Percentiles rank a stretch among this genome's conserved stretches.
phyloP scores from a whole-genome alignment of 1,140 invertebrate genomes.

The Uloborus diversus region DNA sequence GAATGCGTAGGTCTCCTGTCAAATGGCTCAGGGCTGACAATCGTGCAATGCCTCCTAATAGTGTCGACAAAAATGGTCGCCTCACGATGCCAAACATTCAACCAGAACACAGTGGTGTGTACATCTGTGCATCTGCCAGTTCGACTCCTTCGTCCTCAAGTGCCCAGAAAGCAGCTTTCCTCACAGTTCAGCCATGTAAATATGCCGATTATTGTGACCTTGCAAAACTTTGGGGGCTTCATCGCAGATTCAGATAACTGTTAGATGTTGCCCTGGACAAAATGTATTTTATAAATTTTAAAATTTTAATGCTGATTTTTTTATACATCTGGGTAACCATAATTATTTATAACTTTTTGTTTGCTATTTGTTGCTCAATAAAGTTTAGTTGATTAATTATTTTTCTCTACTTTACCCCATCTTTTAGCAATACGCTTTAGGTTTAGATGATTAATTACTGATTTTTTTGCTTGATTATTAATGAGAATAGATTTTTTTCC shows the following conservation, averaged over 20 bases:
- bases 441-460: no score
- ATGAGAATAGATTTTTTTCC: no score
- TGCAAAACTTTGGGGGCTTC: slow-evolving; percentile 45
- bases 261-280: no score
- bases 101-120: slow-evolving; percentile 78
- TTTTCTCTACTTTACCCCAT: no score
- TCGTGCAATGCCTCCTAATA: slow-evolving; percentile 75
- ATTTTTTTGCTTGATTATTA: no score
- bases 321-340: no score
- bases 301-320: no score
- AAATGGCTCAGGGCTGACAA: slow-evolving; percentile 78
- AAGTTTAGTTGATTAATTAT: no score
- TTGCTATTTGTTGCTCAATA: no score
- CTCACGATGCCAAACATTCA: slow-evolving; percentile 86
- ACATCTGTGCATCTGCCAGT: slow-evolving; percentile 81
- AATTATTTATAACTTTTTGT: no score
- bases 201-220: slow-evolving; percentile 60
- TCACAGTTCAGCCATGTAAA: slow-evolving; percentile 80
- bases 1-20: slow-evolving; percentile 77
- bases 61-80: slow-evolving; percentile 77
- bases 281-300: no score
- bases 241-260: slow-evolving; percentile 33
- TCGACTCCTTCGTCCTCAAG: slow-evolving; percentile 68
- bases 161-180: slow-evolving; percentile 70
- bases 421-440: no score